Percentiles rank a stretch among this genome's conserved stretches.
These are phyloP conservation scores for Haplotaxodon microlepis DNA, from an alignment of 2,113 vertebrate genomes.

Conservation along the genomic window DNA sequence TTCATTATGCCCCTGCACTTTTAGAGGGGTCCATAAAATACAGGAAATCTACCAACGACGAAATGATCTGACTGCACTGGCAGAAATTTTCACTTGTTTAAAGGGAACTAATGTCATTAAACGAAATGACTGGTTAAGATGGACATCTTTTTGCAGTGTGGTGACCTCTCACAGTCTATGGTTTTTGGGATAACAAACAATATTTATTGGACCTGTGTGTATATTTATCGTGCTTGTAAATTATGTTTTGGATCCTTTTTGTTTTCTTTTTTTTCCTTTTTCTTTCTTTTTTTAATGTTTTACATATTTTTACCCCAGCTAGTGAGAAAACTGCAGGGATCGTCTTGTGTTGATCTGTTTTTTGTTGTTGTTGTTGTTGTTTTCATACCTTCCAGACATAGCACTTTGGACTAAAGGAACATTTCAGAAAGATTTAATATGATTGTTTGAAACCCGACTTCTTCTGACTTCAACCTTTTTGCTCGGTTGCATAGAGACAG, in stretches of 20 bases:
- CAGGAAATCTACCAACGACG: neutral
- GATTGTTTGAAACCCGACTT: constrained; percentile 8
- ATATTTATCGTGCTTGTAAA: constrained; percentile 71
- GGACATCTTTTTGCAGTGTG: constrained; percentile 1
- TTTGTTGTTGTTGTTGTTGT: neutral
- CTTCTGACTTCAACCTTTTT: neutral
- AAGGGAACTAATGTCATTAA: neutral
- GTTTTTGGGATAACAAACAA: constrained; percentile 36
- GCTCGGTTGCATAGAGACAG: neutral
- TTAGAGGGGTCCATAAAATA: neutral
- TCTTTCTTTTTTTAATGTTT: neutral
- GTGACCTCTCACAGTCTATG: constrained; percentile 12
- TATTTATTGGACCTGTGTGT: constrained; percentile 70
- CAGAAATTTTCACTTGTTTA: constrained; percentile 1
- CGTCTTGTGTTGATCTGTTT: constrained; percentile 23
- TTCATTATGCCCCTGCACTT: neutral
- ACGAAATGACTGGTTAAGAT: neutral
- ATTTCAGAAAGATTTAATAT: constrained; percentile 25
- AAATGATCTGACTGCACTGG: neutral
- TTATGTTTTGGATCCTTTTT: constrained; percentile 43
- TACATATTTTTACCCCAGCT: constrained; percentile 2
- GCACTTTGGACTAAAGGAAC: constrained; percentile 56
- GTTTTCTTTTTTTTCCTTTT: neutral
- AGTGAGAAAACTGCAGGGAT: constrained; percentile 44
- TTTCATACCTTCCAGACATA: constrained; percentile 40